Evolutionary conservation across 2,113 vertebrate genomes (phyloP), one percentile per base, ranked within the genome.

Genomic region (Aythya baeri): DNA sequence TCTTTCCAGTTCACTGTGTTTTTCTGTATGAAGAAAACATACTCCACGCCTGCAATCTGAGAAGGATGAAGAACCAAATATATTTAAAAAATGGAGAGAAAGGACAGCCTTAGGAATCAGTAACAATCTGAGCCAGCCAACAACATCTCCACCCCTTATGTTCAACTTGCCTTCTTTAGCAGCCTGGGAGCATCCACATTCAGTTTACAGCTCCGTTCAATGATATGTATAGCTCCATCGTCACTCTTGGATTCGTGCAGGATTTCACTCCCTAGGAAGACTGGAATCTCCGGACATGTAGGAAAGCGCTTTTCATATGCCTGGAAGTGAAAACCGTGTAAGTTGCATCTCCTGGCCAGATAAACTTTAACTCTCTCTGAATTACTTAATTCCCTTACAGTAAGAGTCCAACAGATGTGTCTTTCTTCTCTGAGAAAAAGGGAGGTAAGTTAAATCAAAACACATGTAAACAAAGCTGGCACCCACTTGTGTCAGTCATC

Each of bases 261-360:
- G 55, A 98, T 96, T 91, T 99, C 98, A 34, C 98, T 99, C 55
- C 98, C 98, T 91, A 99, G 93, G 92, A 99, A 99, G 26, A 98
- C 98, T 0, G 98, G 98, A 90, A 98, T 99, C 89, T 98, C 98
- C 9, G 98, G 98, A 73, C 98, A 99, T 0, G 98, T 98, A 49
- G 98, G 98, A 81, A 98, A 99, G 73, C 98, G 98, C 83, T 98
- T 98, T 93, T 99, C 98, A 0, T 99, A 99, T 15, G 98, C 98
- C 98, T 99, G 38, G 23, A 66, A 76, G 27, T 13, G 26, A 83
- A 84, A 59, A 88, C 14, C 65, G 31, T 55, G 31, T 29, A 7
- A n/a, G 4, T 38, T 72, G 44, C 57, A 90, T 41, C 38, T 88
- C 59, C 76, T 81, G n/a, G 27, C 18, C 54, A 36, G 67, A 83